Evolutionary conservation across 1,140 invertebrate genomes (phyloP), one percentile per base, ranked within the genome.

Genomic region (Drosophila tsacasi): DNA sequence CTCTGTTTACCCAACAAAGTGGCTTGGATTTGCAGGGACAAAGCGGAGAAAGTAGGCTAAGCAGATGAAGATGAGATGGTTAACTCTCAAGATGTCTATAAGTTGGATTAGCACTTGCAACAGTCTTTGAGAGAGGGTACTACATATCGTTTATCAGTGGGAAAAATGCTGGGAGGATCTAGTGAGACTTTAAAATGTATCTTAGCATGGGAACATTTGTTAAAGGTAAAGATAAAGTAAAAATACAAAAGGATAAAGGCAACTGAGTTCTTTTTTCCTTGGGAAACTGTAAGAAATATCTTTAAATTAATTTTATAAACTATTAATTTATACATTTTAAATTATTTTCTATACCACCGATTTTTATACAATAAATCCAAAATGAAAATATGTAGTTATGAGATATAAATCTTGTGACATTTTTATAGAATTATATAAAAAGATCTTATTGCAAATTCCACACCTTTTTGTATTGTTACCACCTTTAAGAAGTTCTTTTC

Each of bases 1-100:
- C 35, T 37, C 46, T 73, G 69, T 73, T 73, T 73, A 52, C 69
- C 67, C 69, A 73, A 60, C 69, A 73, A 73, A 73, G 67, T 73
- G 69, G 69, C 69, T 47, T 35, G 46, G 46, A 61, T 52, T 60
- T 50, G 54, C 69, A 30, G 39, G 35, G 27, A 35, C 46, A 42
- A 47, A 40, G 13, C 6, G 8, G 5, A 37, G 42, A 44, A 42
- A 66, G 39, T 19, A 21, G 21, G 39, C 63, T 68, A 68, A 68
- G 32, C 49, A n/a, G 67, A 67, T 67, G 32, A 54, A 73, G 67
- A 73, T 73, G 69, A 73, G 69, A 73, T 73, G 54, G 54, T 44
- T 73, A 72, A 72, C 69, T 73, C 39, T 46, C n/a, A 35, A 71
- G 67, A 71, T 71, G 63, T 49, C 67, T 50, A 44, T 39, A 68